A percentile compares a stretch with the other conserved stretches of the same genome.
Evolutionary conservation across 2,888 invertebrate species (phyloP).

Genomic region (Ennomos erosarius): DNA sequence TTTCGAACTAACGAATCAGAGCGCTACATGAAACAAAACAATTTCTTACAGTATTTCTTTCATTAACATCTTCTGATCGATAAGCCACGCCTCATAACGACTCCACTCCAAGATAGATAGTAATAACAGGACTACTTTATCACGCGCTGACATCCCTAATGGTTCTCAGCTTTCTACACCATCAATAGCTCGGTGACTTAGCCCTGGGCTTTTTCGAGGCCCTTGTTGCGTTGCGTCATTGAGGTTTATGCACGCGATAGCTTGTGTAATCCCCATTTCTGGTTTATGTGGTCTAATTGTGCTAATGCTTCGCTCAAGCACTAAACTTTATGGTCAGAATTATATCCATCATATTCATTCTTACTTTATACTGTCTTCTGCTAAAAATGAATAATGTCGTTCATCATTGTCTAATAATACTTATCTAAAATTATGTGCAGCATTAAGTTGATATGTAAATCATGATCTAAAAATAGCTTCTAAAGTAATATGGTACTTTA

Average conservation of each 20-base stretch:
- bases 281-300: constrained; percentile 48
- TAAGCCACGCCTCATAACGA: constrained; percentile 18
- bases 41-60: constrained; percentile 5
- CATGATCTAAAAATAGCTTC: no score
- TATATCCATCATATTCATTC: constrained; percentile 4
- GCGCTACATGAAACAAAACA: not conserved
- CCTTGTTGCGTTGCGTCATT: constrained; percentile 64
- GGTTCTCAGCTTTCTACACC: constrained; percentile 51
- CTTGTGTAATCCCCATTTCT: constrained; percentile 54
- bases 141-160: constrained; percentile 42
- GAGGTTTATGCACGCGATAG: constrained; percentile 56
- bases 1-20: no score
- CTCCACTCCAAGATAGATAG: constrained; percentile 31
- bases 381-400: no score
- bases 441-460: no score
- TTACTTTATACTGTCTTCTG: not conserved
- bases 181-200: constrained; percentile 61
- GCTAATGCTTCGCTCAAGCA: constrained; percentile 17
- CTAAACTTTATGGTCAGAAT: constrained; percentile 10
- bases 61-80: constrained; percentile 15
- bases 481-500: no score
- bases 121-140: constrained; percentile 25
- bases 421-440: no score
- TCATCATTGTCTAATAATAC: no score
- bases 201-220: constrained; percentile 54